Conservation (phyloP, 1,140 invertebrate species). For the Camponotus floridanus region DNA sequence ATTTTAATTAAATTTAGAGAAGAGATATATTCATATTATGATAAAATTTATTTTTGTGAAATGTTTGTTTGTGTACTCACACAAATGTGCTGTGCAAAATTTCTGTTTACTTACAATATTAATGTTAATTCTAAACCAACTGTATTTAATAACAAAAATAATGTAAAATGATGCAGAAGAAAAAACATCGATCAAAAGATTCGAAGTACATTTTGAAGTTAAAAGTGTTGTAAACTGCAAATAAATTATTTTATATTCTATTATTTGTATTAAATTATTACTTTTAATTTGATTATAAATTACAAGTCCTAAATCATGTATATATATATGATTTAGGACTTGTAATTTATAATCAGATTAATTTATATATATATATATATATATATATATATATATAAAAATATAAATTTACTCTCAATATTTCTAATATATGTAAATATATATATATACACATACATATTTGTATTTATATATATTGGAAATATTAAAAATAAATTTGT, state of each 20-base stretch:
- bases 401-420: too few relatives aligned
- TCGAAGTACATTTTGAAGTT: not conserved
- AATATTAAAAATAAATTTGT: too few relatives aligned
- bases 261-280: not conserved
- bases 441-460: not conserved
- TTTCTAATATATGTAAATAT: too few relatives aligned
- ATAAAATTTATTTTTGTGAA: not conserved
- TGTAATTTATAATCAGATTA: too few relatives aligned
- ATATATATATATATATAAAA: too few relatives aligned
- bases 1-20: too few relatives aligned
- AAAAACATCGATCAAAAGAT: not conserved
- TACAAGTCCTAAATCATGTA: not conserved
- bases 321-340: too few relatives aligned
- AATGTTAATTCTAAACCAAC: not conserved
- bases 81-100: not conserved
- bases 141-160: not conserved
- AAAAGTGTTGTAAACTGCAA: slow-evolving; percentile 10
- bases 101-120: not conserved
- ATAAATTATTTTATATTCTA: not conserved
- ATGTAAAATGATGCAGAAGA: not conserved
- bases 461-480: too few relatives aligned
- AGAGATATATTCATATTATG: not conserved
- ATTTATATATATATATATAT: too few relatives aligned
- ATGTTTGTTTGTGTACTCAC: not conserved
- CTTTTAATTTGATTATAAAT: not conserved